Evolutionary conservation across 2,888 invertebrate genomes (phyloP).

Genomic region (Ceramica pisi): DNA sequence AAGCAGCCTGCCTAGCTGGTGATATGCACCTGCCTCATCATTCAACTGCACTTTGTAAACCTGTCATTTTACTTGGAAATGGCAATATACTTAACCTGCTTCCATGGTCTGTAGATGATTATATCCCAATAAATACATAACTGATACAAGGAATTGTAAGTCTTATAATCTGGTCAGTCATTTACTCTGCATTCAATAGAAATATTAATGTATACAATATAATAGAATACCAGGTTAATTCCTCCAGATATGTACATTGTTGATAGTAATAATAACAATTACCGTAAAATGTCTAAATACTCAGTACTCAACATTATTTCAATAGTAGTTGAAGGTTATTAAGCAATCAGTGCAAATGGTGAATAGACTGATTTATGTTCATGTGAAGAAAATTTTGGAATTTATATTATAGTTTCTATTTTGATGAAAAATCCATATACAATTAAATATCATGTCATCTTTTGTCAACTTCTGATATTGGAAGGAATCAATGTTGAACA

Average conservation of each 20-base stretch:
- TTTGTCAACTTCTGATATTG: slow-evolving; percentile 39
- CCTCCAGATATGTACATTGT: slow-evolving; percentile 43
- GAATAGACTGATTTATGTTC: slow-evolving; percentile 61
- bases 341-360: slow-evolving; percentile 49
- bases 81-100: slow-evolving; percentile 57
- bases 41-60: slow-evolving; percentile 74
- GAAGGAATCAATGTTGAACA: slow-evolving; percentile 40
- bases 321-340: slow-evolving; percentile 46
- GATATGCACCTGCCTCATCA: slow-evolving; percentile 48
- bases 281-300: slow-evolving; percentile 53
- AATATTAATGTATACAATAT: slow-evolving; percentile 38
- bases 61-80: slow-evolving; percentile 48
- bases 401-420: slow-evolving; percentile 42
- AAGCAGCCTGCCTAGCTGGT: slow-evolving; percentile 75
- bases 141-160: slow-evolving; percentile 44
- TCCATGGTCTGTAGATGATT: slow-evolving; percentile 55
- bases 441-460: slow-evolving; percentile 39
- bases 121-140: slow-evolving; percentile 44
- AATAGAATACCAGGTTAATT: slow-evolving; percentile 47
- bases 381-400: slow-evolving; percentile 41
- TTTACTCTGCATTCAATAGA: slow-evolving; percentile 46
- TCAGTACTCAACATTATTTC: slow-evolving; percentile 44
- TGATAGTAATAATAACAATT: slow-evolving; percentile 16
- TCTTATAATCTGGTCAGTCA: slow-evolving; percentile 26
- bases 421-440: slow-evolving; percentile 43